These are phyloP conservation scores for Amphipyra tragopoginis DNA, from an alignment of 2,888 invertebrate genomes.

Conservation along the genomic window DNA sequence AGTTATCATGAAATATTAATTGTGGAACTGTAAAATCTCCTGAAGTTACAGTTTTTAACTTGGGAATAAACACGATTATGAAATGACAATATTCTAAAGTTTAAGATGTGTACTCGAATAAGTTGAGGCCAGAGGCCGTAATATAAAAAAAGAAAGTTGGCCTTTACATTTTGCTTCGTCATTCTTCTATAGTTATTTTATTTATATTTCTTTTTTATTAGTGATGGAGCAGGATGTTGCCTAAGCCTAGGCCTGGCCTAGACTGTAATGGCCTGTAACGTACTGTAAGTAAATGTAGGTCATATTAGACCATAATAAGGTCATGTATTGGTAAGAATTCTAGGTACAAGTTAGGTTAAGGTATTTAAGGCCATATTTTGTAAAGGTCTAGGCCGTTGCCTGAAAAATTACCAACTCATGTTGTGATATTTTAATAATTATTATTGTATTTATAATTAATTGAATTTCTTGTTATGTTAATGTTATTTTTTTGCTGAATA, in stretches of 20 bases:
- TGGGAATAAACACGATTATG: not conserved
- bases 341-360: slow-evolving; percentile 3
- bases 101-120: not conserved
- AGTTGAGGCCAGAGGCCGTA: not conserved
- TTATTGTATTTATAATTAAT: slow-evolving; percentile 33
- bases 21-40: no score
- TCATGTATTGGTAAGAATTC: slow-evolving; percentile 29
- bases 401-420: slow-evolving; percentile 35
- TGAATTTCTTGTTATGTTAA: slow-evolving; percentile 19
- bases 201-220: slow-evolving; percentile 8
- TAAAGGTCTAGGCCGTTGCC: slow-evolving; percentile 1
- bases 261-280: slow-evolving; percentile 1
- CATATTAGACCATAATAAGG: slow-evolving; percentile 13
- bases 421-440: slow-evolving; percentile 56
- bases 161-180: not conserved
- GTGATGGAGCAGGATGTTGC: slow-evolving; percentile 11
- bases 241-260: not conserved
- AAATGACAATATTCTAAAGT: no score
- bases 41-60: not conserved
- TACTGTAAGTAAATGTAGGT: slow-evolving; percentile 3
- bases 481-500: slow-evolving; percentile 22
- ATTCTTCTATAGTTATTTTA: not conserved
- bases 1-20: not conserved
- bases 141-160: no score
- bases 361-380: slow-evolving; percentile 7